Base-by-base conservation (phyloP, 2,888 invertebrate species). In the Phytoseiulus persimilis region DNA sequence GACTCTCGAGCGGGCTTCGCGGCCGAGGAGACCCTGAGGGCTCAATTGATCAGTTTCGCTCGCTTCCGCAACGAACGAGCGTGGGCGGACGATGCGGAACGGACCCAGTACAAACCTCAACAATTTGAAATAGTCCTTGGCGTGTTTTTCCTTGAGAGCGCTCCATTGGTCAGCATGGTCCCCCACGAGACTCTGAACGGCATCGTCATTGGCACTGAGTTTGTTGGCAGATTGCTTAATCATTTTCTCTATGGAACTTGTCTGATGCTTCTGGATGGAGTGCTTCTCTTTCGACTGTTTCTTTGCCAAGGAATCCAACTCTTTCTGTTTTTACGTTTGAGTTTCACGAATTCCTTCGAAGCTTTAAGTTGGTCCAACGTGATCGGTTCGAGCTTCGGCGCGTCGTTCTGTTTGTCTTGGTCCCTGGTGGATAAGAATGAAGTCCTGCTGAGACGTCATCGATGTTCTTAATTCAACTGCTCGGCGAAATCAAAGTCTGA, bases 81-180 rank as follows among this genome's bases (percentile, higher is more conserved):
- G 46, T 46, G 9, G 46, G 14, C 9, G 46, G 65, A 28, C 14
- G 14, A 23, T 65, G 14, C 23, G 28, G 18, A 14, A 23, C 11
- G 11, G 33, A 31, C 32, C 28, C 11, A 18, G 31, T 84, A 87
- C 87, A 28, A n/a, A 87, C 87, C 87, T 87, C 45, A 87, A 3
- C 87, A 87, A 87, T 45, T 87, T 87, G 87, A 87, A 87, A 45
- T 87, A 87, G 87, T 87, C 87, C 87, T 87, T 87, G 18, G 87
- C 87, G 87, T 87, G 87, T 33, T 87, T 87, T 14, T 87, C 87
- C 18, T 87, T 87, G 33, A 87, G 87, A n/a, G 87, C 87, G 32
- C 96, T 96, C 98, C 99, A 99, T 92, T 98, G 97, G 28, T 95
- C 94, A 9, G 98, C 97, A 93, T 99, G 99, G 91, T 97, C 97